A percentile compares a stretch with the other conserved stretches of the same genome.
phyloP scores from a whole-genome alignment of 2,797 vertebrate genomes.

The Brachyalestes nurse region DNA sequence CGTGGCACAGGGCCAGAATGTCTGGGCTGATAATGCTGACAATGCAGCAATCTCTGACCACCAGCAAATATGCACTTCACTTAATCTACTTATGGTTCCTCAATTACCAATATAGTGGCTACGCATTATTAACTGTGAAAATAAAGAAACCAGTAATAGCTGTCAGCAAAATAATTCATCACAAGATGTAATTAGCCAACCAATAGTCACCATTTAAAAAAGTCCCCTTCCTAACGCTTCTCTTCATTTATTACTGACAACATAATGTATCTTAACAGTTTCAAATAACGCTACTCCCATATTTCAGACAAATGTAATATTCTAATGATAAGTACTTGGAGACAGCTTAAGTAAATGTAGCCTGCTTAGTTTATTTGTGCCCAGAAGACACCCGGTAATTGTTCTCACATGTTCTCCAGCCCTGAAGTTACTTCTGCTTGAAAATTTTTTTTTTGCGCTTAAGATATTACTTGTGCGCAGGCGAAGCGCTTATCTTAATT shows the following conservation, averaged over 20 bases:
- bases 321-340: conserved; percentile 54
- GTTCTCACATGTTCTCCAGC: conserved; percentile 29
- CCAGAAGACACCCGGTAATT: conserved; percentile 63
- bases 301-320: conserved; percentile 46
- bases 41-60: conserved; percentile 20
- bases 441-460: too few species aligned
- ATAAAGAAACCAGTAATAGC: conserved; percentile 14
- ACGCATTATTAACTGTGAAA: conserved; percentile 20
- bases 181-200: conserved; percentile 6
- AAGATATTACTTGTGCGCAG: conserved; percentile 55
- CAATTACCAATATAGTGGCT: conserved; percentile 17
- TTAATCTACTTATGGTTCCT: conserved; percentile 47
- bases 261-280: background rate
- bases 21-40: conserved; percentile 22
- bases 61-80: conserved; percentile 37
- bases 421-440: conserved; percentile 28
- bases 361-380: conserved; percentile 62
- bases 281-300: background rate
- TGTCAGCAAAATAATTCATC: background rate
- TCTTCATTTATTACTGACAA: background rate
- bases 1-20: background rate
- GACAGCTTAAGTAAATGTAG: conserved; percentile 62
- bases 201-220: background rate
- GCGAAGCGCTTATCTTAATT: conserved; percentile 87
- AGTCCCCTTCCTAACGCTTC: background rate